These are phyloP conservation scores for Cochlearius cochlearius DNA, from an alignment of 2,113 vertebrate genomes.

Conservation along the genomic window DNA sequence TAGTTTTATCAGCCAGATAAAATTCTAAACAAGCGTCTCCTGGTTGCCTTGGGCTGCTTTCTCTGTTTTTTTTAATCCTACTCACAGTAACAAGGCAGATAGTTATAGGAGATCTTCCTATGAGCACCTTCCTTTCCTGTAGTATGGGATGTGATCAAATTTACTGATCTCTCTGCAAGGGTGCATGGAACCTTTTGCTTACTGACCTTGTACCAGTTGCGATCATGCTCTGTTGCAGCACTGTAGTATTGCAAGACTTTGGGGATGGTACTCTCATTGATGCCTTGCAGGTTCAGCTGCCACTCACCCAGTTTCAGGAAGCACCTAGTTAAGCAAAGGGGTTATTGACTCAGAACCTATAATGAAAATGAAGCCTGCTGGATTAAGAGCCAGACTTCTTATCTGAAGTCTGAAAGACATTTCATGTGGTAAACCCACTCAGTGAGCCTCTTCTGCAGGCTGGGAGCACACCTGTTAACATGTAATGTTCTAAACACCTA, in stretches of 20 bases:
- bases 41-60: not conserved
- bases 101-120: not conserved
- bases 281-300: conserved; percentile 97
- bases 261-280: conserved; percentile 98
- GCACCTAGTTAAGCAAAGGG: conserved; percentile 78
- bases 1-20: not conserved
- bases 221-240: conserved; percentile 94
- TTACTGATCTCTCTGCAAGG: not conserved
- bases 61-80: not conserved
- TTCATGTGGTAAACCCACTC: not conserved
- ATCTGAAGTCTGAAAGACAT: not conserved
- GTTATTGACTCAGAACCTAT: not conserved
- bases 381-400: not conserved
- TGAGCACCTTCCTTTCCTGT: not conserved
- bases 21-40: not conserved
- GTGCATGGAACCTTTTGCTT: not conserved
- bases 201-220: conserved; percentile 98
- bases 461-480: not conserved
- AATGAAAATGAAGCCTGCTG: not conserved
- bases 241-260: conserved; percentile 97
- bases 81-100: not conserved
- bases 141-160: not conserved
- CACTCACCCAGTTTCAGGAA: conserved; percentile 97
- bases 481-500: not conserved
- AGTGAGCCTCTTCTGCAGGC: not conserved